A percentile compares a stretch with the other conserved stretches of the same genome.
Conservation (phyloP, 92 coral and sea anemone species). For the Phenganax subtilis region DNA sequence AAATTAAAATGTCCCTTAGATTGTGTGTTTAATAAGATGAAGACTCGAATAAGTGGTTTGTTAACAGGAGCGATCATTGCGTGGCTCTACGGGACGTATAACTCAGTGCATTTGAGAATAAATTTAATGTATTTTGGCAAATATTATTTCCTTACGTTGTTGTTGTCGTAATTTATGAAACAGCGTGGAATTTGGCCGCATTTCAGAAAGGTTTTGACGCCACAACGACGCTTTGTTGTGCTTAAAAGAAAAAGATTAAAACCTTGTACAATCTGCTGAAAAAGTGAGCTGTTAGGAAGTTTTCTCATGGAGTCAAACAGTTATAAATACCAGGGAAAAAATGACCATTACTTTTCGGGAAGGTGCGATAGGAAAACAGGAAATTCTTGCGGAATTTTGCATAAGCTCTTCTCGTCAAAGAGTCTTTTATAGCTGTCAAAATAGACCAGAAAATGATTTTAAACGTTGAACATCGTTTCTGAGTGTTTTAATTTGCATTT, state of each 20-base stretch:
- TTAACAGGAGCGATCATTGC: neutral
- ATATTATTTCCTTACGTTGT: slow-evolving; percentile 19
- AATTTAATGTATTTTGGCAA: slow-evolving; percentile 32
- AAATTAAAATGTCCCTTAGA: neutral
- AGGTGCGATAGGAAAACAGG: neutral
- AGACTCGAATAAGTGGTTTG: neutral
- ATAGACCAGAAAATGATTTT: neutral
- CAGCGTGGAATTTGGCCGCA: slow-evolving; percentile 3
- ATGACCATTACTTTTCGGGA: neutral
- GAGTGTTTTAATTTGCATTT: neutral
- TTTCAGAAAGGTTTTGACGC: neutral
- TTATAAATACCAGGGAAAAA: too few species aligned
- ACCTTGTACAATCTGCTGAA: neutral
- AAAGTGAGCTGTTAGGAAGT: neutral
- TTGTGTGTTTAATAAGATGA: neutral
- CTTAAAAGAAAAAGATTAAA: neutral
- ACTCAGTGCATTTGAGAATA: neutral
- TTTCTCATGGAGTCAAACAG: neutral
- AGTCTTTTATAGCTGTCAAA: neutral
- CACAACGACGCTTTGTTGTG: neutral
- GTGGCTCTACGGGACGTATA: neutral
- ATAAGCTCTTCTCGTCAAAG: neutral
- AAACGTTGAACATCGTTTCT: neutral
- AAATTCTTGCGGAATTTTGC: neutral
- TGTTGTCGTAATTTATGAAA: slow-evolving; percentile 7